Evolutionary conservation across 2,888 invertebrate genomes (phyloP).

Genomic region (Deilephila elpenor): DNA sequence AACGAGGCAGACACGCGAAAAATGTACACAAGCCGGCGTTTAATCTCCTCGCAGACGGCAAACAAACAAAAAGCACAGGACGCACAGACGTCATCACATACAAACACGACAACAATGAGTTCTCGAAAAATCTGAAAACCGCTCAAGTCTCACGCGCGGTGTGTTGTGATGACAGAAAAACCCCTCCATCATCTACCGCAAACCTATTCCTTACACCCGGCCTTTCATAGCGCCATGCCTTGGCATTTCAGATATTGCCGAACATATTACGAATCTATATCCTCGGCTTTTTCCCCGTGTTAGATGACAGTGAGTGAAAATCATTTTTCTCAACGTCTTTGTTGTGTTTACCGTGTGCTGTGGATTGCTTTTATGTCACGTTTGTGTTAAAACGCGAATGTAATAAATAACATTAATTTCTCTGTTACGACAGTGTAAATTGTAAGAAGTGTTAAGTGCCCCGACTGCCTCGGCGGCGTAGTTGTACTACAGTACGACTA

Average conservation of each 20-base stretch:
- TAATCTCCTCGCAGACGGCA: slow-evolving; percentile 28
- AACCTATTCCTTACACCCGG: slow-evolving; percentile 68
- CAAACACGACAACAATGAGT: slow-evolving; percentile 56
- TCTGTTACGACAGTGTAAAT: no score
- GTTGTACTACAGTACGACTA: no score
- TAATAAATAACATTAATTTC: neutral
- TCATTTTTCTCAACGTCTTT: neutral
- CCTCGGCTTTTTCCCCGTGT: slow-evolving; percentile 49
- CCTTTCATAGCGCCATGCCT: slow-evolving; percentile 64
- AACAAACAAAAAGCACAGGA: slow-evolving; percentile 46
- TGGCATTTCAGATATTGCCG: slow-evolving; percentile 65
- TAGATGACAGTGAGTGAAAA: slow-evolving; percentile 31
- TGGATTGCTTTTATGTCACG: no score
- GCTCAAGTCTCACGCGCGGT: slow-evolving; percentile 59
- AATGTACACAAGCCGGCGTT: slow-evolving; percentile 9
- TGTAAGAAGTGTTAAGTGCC: no score
- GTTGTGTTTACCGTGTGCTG: neutral
- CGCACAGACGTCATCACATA: slow-evolving; percentile 53
- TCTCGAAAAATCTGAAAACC: slow-evolving; percentile 65
- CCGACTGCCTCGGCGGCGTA: no score
- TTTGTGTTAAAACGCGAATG: neutral
- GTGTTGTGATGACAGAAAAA: slow-evolving; percentile 74
- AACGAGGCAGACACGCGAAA: neutral
- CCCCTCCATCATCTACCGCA: slow-evolving; percentile 71
- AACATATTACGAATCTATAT: slow-evolving; percentile 59